phyloP scores from a whole-genome alignment of 2,113 vertebrate genomes.

The Ptilorrhoa leucosticta region DNA sequence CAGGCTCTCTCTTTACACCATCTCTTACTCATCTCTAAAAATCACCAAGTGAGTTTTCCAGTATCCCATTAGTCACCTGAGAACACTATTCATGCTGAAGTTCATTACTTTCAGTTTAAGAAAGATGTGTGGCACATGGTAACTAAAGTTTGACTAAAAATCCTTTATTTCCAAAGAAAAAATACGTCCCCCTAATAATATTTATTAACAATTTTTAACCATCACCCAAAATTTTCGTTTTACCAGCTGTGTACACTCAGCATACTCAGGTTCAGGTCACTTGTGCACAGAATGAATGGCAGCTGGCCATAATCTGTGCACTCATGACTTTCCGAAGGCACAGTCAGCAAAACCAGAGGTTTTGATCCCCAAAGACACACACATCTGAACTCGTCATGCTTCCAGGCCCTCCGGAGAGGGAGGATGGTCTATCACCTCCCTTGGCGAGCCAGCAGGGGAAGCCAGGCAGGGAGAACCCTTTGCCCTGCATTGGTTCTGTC shows the following conservation, averaged over 20 bases:
- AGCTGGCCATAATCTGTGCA: neutral
- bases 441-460: neutral
- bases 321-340: neutral
- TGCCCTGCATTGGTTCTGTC: fast-evolving
- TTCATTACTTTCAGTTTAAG: neutral
- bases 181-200: neutral
- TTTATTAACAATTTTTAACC: neutral
- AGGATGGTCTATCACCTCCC: neutral
- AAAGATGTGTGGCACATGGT: neutral
- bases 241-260: neutral
- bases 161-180: neutral
- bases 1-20: neutral
- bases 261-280: neutral
- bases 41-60: neutral
- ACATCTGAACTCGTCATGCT: fast-evolving
- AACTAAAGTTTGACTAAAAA: neutral
- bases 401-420: neutral
- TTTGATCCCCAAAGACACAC: neutral
- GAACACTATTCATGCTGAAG: neutral
- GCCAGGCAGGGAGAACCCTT: neutral
- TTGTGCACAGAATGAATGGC: neutral
- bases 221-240: neutral
- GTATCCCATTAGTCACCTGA: neutral
- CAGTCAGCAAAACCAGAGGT: neutral
- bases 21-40: neutral